Percentiles rank a stretch among this genome's conserved stretches.
phyloP scores from a whole-genome alignment of 2,113 vertebrate genomes.

The Oncorhynchus gorbuscha region DNA sequence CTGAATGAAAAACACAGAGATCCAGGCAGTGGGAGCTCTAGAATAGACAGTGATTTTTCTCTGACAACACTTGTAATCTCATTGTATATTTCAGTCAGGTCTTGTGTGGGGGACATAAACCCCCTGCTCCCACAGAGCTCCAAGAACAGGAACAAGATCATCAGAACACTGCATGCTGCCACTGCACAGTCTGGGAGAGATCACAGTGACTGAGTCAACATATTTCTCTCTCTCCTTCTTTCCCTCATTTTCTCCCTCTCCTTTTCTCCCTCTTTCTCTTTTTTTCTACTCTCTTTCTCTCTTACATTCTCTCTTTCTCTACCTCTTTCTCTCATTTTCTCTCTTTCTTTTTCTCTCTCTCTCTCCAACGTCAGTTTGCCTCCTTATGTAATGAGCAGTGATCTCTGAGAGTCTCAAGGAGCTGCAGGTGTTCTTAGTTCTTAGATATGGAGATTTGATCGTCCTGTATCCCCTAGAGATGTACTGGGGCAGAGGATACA shows the following conservation, averaged over 20 bases:
- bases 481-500: background rate
- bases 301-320: too few relatives aligned
- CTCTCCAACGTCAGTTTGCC: background rate
- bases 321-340: background rate
- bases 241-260: constrained; percentile 1
- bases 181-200: background rate
- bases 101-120: background rate
- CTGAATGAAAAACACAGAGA: background rate
- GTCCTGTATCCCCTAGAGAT: background rate
- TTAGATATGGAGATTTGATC: too few relatives aligned
- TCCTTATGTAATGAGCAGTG: too few relatives aligned
- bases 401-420: too few relatives aligned
- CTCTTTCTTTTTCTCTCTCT: background rate
- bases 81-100: background rate
- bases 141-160: background rate
- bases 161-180: background rate
- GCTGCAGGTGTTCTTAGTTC: too few relatives aligned
- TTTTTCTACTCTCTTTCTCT: background rate
- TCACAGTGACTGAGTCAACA: background rate
- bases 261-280: background rate
- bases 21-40: background rate
- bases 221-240: background rate
- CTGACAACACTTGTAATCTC: background rate
- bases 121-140: background rate
- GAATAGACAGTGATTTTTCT: background rate